A percentile compares a stretch with the other conserved stretches of the same genome.
These are phyloP conservation scores for Pecten maximus DNA, from an alignment of 2,888 invertebrate species.

Conservation along the genomic window DNA sequence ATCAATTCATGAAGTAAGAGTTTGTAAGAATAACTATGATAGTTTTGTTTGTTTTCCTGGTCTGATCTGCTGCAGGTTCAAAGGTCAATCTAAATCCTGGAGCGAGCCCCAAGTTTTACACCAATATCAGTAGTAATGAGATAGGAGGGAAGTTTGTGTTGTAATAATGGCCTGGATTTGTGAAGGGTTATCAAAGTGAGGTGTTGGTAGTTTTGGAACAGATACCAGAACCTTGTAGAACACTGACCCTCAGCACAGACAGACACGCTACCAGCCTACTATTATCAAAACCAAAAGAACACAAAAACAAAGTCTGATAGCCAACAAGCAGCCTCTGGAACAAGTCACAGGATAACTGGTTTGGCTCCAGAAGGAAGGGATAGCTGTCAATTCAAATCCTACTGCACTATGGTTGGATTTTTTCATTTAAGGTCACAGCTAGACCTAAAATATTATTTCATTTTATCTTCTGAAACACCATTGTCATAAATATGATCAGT, in stretches of 20 bases:
- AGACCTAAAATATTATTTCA: no score
- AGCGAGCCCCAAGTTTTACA: neutral
- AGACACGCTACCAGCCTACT: neutral
- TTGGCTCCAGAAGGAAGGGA: no score
- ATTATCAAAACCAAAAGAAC: neutral
- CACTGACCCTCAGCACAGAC: slow-evolving; percentile 5
- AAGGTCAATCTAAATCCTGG: slow-evolving; percentile 2
- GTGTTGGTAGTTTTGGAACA: neutral
- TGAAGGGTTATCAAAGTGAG: neutral
- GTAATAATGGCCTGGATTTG: neutral
- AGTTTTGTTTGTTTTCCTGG: neutral
- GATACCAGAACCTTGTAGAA: neutral
- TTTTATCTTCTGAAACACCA: no score
- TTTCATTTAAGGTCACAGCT: no score
- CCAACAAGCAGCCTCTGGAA: neutral
- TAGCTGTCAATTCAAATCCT: no score
- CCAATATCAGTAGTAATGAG: neutral
- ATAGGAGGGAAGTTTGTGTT: neutral
- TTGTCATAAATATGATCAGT: no score
- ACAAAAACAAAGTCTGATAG: neutral
- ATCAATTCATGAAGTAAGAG: no score
- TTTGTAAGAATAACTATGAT: neutral
- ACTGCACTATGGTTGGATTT: no score
- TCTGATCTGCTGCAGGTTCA: neutral
- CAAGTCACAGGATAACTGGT: no score